These are phyloP conservation scores for Malacosoma neustria DNA, from an alignment of 2,888 invertebrate species.

Conservation along the genomic window DNA sequence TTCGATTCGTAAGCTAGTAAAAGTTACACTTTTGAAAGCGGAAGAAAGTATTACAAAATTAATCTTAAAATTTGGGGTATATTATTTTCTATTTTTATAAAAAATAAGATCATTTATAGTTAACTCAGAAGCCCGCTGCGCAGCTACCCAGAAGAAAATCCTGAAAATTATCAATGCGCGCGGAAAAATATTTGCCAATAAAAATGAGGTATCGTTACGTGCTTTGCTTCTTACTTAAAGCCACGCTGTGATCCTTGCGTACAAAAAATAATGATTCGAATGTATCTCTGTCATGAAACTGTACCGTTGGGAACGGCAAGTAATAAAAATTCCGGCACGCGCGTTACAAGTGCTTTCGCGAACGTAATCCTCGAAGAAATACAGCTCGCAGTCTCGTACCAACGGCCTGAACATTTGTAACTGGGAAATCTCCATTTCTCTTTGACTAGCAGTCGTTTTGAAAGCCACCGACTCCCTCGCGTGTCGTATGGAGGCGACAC, in stretches of 20 bases:
- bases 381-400: slow-evolving; percentile 53
- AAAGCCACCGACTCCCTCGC: slow-evolving; percentile 59
- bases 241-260: slow-evolving; percentile 12
- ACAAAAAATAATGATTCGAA: slow-evolving; percentile 54
- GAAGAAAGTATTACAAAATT: too few relatives aligned
- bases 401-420: slow-evolving; percentile 68
- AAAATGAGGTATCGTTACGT: background rate
- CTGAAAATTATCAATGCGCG: too few relatives aligned
- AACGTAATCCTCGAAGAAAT: slow-evolving; percentile 69
- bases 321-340: slow-evolving; percentile 63
- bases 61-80: too few relatives aligned
- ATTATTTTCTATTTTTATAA: too few relatives aligned
- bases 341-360: slow-evolving; percentile 56
- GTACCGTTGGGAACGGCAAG: slow-evolving; percentile 50
- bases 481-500: slow-evolving; percentile 58
- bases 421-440: slow-evolving; percentile 70
- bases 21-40: too few relatives aligned
- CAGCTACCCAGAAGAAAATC: too few relatives aligned
- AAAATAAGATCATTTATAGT: too few relatives aligned
- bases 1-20: too few relatives aligned
- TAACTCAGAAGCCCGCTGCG: too few relatives aligned
- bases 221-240: slow-evolving; percentile 3
- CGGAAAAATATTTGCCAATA: background rate
- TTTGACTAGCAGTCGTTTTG: slow-evolving; percentile 67
- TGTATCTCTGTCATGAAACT: slow-evolving; percentile 57